Evolutionary conservation across 2,113 vertebrate species (phyloP).

Genomic region (Myotis brandtii): DNA sequence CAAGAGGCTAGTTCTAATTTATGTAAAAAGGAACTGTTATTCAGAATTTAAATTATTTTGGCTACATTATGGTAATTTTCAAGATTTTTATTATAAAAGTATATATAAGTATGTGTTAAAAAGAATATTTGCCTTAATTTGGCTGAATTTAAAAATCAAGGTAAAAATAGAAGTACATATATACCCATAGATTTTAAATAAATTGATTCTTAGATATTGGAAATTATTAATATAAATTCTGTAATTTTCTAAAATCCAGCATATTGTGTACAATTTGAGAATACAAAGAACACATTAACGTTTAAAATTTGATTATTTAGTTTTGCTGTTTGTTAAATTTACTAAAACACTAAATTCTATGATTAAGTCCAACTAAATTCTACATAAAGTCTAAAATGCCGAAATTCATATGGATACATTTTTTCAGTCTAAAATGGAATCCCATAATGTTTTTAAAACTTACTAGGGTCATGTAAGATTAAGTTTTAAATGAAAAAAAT

Average conservation of each 20-base stretch:
- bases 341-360: not conserved
- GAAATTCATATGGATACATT: not conserved
- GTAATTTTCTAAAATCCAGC: conserved; percentile 1
- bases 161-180: not conserved
- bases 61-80: not conserved
- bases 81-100: not conserved
- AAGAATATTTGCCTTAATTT: not conserved
- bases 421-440: not conserved
- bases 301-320: not conserved
- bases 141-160: not conserved
- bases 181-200: conserved; percentile 10
- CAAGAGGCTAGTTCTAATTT: not conserved
- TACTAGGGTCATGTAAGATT: not conserved
- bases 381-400: not conserved
- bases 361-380: conserved; percentile 12
- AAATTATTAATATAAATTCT: conserved; percentile 22
- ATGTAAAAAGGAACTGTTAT: not conserved
- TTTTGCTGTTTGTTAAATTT: not conserved
- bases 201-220: not conserved
- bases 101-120: not conserved
- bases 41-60: conserved; percentile 8
- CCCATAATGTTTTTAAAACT: not conserved
- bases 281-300: not conserved
- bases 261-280: not conserved
- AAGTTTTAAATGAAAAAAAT: not conserved